Evolutionary conservation across 53 echinoderm and acorn worm genomes (phyloP).

Genomic region (Patiria pectinifera): DNA sequence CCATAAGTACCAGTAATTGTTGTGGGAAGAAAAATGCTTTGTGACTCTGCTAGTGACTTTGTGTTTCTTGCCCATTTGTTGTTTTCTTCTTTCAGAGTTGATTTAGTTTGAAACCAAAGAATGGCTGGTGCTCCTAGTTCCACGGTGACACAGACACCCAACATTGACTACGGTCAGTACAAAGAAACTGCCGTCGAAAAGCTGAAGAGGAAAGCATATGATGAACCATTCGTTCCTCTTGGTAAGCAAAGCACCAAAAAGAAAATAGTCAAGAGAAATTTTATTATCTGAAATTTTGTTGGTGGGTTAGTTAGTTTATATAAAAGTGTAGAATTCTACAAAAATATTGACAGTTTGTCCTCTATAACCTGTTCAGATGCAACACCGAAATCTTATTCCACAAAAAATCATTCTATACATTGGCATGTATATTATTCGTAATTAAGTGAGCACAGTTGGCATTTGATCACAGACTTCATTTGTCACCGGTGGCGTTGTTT

Average conservation of each 20-base stretch:
- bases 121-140: constrained; percentile 22
- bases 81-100: neutral
- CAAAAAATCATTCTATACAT: neutral
- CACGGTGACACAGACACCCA: constrained; percentile 17
- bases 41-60: neutral
- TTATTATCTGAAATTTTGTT: too few relatives aligned
- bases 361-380: too few relatives aligned
- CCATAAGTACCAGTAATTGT: neutral
- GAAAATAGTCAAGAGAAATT: too few relatives aligned
- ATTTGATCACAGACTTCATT: too few relatives aligned
- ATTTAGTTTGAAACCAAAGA: neutral
- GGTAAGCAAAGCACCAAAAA: constrained; percentile 55
- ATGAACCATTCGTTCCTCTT: constrained; percentile 92
- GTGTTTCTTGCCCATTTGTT: neutral
- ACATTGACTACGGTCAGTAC: constrained; percentile 56
- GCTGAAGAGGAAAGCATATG: constrained; percentile 79
- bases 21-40: neutral
- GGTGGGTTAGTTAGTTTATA: too few relatives aligned
- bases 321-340: too few relatives aligned
- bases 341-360: too few relatives aligned
- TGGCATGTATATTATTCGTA: neutral
- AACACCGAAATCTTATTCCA: too few relatives aligned
- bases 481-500: too few relatives aligned
- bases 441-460: too few relatives aligned
- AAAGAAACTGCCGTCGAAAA: constrained; percentile 67